A percentile compares a stretch with the other conserved stretches of the same genome.
Conservation (phyloP, 2,888 invertebrate species). For the Drosophila yooni region DNA sequence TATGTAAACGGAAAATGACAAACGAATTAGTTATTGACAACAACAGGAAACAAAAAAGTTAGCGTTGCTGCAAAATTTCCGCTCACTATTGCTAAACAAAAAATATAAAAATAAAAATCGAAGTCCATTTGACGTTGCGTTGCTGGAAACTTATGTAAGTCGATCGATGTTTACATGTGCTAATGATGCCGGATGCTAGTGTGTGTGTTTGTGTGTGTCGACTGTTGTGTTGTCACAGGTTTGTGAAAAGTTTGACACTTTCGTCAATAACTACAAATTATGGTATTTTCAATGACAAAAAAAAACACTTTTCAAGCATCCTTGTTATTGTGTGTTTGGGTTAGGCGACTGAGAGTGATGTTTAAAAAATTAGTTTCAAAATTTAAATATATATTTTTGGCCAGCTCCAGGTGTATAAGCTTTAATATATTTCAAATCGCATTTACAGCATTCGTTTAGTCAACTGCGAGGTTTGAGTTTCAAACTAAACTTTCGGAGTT, state of each 20-base stretch:
- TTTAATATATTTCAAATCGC: neutral
- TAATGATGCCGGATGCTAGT: conserved; percentile 53
- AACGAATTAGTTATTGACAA: conserved; percentile 81
- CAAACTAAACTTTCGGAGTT: neutral
- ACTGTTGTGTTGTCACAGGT: conserved; percentile 36
- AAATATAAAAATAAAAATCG: conserved; percentile 26
- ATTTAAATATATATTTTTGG: neutral
- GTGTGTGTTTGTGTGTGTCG: conserved; percentile 7
- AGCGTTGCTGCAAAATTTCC: conserved; percentile 73
- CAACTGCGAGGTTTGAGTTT: neutral
- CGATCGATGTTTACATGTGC: conserved; percentile 47
- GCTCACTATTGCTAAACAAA: conserved; percentile 54
- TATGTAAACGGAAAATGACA: conserved; percentile 80
- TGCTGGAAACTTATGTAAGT: conserved; percentile 17
- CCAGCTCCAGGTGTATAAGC: neutral
- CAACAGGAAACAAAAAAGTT: conserved; percentile 75
- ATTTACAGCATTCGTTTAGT: neutral
- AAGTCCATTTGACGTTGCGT: conserved; percentile 48
- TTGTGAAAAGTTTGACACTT: conserved; percentile 62
- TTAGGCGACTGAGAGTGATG: neutral
- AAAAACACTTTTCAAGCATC: neutral
- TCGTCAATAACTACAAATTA: conserved; percentile 60
- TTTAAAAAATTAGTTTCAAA: neutral
- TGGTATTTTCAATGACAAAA: conserved; percentile 8
- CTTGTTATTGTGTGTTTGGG: neutral